Evolutionary conservation across 1,140 invertebrate genomes (phyloP).

Genomic region (Pectinophora gossypiella): DNA sequence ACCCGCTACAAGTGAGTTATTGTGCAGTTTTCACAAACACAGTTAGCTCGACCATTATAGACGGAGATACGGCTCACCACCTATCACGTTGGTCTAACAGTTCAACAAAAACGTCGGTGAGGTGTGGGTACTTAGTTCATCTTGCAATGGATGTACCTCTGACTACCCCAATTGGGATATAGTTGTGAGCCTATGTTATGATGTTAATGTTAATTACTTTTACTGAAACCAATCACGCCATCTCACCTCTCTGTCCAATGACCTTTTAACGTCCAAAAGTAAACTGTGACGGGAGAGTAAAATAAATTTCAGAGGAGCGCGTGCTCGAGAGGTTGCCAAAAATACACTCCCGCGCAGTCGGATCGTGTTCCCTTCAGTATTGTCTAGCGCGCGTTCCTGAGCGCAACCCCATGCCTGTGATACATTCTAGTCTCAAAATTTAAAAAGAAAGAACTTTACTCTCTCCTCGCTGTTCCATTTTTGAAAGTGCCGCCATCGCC

Average conservation of each 20-base stretch:
- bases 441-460: constrained; percentile 4
- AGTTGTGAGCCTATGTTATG: too few relatives aligned
- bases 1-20: too few relatives aligned
- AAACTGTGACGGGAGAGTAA: constrained; percentile 42
- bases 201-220: neutral
- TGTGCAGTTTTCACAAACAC: too few relatives aligned
- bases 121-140: too few relatives aligned
- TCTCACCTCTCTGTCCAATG: constrained; percentile 55
- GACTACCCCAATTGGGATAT: too few relatives aligned
- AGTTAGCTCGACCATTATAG: too few relatives aligned
- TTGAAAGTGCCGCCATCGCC: neutral
- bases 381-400: constrained; percentile 13
- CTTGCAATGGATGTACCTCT: too few relatives aligned
- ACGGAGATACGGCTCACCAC: too few relatives aligned
- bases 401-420: constrained; percentile 37
- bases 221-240: neutral
- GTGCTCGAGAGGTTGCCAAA: constrained; percentile 36
- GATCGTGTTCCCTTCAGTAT: constrained; percentile 62
- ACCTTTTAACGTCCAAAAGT: constrained; percentile 68
- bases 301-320: constrained; percentile 35
- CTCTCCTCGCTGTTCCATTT: neutral
- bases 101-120: too few relatives aligned
- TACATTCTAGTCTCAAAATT: constrained; percentile 43
- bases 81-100: too few relatives aligned
- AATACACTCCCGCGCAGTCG: constrained; percentile 45